A percentile compares a stretch with the other conserved stretches of the same genome.
Conservation (phyloP, 2,888 invertebrate species). For the Strigamia maritima region DNA sequence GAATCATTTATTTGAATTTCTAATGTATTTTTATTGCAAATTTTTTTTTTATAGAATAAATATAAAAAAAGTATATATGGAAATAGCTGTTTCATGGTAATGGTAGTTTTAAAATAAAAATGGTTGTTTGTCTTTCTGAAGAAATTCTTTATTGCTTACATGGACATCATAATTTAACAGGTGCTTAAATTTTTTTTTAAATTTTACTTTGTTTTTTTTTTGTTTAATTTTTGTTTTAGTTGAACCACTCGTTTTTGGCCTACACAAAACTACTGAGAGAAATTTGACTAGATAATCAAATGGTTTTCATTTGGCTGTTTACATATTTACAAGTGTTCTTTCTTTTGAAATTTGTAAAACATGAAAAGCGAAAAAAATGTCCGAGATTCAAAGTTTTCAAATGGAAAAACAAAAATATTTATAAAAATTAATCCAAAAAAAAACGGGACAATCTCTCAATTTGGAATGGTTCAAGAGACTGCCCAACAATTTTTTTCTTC, state of each 20-base stretch:
- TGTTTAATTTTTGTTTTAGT: conserved; percentile 3
- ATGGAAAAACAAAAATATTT: not conserved
- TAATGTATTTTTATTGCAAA: no score
- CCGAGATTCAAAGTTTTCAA: not conserved
- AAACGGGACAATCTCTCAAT: not conserved
- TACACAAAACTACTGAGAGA: conserved; percentile 31
- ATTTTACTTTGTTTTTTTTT: not conserved
- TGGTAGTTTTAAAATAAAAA: not conserved
- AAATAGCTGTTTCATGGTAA: no score
- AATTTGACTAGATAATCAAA: conserved; percentile 34
- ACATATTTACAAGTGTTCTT: conserved; percentile 34
- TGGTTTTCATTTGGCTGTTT: conserved; percentile 26
- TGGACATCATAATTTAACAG: conserved; percentile 29
- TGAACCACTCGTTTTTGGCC: conserved; percentile 24
- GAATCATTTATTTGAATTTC: no score
- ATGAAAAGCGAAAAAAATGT: conserved; percentile 23
- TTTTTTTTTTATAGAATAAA: no score
- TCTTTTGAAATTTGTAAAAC: not conserved
- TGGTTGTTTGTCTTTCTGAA: conserved; percentile 17
- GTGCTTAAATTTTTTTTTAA: not conserved
- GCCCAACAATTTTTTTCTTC: not conserved
- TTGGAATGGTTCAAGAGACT: not conserved
- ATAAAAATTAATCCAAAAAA: not conserved
- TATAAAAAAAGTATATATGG: no score
- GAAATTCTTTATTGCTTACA: conserved; percentile 38